phyloP scores from a whole-genome alignment of 2,113 vertebrate species.

The Lanius ludovicianus region DNA sequence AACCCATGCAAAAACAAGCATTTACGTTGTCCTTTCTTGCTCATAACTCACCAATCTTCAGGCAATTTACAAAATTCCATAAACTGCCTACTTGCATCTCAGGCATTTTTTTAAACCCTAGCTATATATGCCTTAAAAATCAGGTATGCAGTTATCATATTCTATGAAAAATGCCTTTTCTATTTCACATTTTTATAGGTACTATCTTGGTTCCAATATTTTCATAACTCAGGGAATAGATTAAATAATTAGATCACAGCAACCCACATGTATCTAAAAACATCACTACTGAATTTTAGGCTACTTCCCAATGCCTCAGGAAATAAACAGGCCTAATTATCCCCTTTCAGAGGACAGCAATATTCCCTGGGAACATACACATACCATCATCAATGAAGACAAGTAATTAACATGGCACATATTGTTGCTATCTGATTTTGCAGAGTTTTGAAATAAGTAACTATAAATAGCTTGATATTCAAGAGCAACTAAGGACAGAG shows the following conservation, averaged over 20 bases:
- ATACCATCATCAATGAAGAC: neutral
- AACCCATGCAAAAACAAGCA: neutral
- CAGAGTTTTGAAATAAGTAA: neutral
- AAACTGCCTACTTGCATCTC: neutral
- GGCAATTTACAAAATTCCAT: neutral
- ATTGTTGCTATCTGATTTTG: neutral
- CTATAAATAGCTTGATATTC: neutral
- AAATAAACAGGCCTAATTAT: neutral
- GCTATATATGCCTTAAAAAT: neutral
- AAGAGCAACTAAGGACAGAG: neutral
- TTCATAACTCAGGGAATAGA: neutral
- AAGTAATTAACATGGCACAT: neutral
- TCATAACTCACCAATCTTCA: neutral
- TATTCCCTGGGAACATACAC: neutral
- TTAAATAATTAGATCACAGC: neutral
- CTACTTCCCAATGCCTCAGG: neutral
- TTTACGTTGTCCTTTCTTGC: neutral
- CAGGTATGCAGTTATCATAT: neutral
- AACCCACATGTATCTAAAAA: neutral
- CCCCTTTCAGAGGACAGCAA: neutral
- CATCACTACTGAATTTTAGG: neutral
- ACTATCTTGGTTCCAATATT: neutral
- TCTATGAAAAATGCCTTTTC: neutral
- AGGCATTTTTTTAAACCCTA: fast-evolving
- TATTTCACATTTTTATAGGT: neutral